Evolutionary conservation across 2,888 invertebrate species (phyloP).

Genomic region (Auanema sp.): DNA sequence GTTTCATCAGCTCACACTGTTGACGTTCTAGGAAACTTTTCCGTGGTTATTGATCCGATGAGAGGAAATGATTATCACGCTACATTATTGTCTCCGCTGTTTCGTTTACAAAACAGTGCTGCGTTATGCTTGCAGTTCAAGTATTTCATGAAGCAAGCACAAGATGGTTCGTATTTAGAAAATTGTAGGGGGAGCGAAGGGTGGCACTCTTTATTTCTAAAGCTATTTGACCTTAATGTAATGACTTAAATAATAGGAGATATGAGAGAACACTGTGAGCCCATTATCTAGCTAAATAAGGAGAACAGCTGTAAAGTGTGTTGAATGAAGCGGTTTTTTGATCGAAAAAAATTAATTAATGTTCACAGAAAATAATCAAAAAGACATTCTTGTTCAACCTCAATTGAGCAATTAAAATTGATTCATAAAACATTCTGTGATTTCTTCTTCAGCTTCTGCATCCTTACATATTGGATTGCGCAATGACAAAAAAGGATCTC

Average conservation of each 20-base stretch:
- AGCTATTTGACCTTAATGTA: too few relatives aligned
- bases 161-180: constrained; percentile 7
- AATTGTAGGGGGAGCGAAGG: background rate
- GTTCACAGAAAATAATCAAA: too few relatives aligned
- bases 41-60: background rate
- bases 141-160: constrained; percentile 16
- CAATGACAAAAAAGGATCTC: constrained; percentile 22
- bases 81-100: background rate
- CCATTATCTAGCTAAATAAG: too few relatives aligned
- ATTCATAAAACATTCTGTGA: background rate
- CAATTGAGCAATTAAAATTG: background rate
- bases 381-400: background rate
- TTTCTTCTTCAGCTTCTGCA: background rate
- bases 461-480: background rate
- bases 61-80: background rate
- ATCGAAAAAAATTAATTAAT: background rate
- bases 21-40: background rate
- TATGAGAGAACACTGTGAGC: too few relatives aligned
- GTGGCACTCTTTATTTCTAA: too few relatives aligned
- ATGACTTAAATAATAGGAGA: too few relatives aligned
- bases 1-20: too few relatives aligned
- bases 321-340: background rate
- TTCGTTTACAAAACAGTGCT: constrained; percentile 12
- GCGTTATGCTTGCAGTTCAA: constrained; percentile 13
- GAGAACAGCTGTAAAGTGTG: too few relatives aligned